Evolutionary conservation across 2,888 invertebrate genomes (phyloP).

Genomic region (Onthophagus sagittarius): DNA sequence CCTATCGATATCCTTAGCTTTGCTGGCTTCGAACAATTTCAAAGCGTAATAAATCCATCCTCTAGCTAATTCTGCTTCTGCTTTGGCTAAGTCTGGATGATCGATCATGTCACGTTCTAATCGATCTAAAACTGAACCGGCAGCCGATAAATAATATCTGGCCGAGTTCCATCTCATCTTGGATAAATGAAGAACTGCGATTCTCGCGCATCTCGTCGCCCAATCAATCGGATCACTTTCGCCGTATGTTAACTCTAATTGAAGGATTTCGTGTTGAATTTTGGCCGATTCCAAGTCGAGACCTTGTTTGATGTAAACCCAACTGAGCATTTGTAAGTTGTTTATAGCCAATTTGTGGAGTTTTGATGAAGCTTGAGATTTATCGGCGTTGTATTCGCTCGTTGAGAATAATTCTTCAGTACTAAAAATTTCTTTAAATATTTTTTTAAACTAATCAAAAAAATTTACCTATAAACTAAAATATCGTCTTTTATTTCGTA

Average conservation of each 20-base stretch:
- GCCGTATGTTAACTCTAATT: constrained; percentile 55
- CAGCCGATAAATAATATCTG: constrained; percentile 63
- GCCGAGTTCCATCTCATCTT: constrained; percentile 38
- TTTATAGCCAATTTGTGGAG: constrained; percentile 58
- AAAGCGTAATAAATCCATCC: constrained; percentile 61
- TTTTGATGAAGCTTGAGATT: constrained; percentile 50
- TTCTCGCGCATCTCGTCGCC: constrained; percentile 54
- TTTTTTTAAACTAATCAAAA: background rate
- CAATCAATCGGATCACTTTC: constrained; percentile 58
- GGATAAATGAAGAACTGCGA: constrained; percentile 52
- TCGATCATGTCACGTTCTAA: constrained; percentile 51
- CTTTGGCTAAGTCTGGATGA: constrained; percentile 34
- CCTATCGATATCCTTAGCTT: constrained; percentile 34
- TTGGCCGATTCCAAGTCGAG: constrained; percentile 53
- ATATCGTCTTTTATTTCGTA: constrained; percentile 32
- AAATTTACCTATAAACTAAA: constrained; percentile 36
- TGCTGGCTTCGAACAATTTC: constrained; percentile 56
- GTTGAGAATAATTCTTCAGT: constrained; percentile 56
- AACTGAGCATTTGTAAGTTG: constrained; percentile 61
- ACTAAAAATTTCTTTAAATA: constrained; percentile 29
- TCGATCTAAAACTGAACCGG: constrained; percentile 55
- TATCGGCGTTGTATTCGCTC: constrained; percentile 34
- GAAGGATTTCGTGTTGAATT: constrained; percentile 56
- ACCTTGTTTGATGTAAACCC: constrained; percentile 56
- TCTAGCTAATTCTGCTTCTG: constrained; percentile 51